Conservation (phyloP, 2,113 vertebrate genomes). For the Tenrec ecaudatus region DNA sequence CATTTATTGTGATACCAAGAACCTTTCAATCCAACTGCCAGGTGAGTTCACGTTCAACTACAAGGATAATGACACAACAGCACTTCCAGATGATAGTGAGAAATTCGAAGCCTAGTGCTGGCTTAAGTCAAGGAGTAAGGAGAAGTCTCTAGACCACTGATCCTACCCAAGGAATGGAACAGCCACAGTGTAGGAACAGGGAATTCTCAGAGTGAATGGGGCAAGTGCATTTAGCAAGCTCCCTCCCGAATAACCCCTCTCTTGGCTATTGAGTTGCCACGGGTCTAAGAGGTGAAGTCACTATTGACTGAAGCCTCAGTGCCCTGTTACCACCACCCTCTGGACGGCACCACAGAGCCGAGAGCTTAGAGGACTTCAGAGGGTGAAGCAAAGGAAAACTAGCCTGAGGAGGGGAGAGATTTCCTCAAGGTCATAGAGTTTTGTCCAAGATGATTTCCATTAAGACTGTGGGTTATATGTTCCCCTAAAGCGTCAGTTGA, state of each 20-base stretch:
- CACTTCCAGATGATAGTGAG: neutral
- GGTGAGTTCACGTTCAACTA: neutral
- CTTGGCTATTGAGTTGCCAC: neutral
- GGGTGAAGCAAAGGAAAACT: neutral
- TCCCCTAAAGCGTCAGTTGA: neutral
- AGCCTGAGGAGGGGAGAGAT: neutral
- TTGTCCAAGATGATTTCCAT: neutral
- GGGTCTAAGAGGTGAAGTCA: neutral
- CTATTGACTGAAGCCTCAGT: neutral
- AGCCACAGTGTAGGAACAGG: neutral
- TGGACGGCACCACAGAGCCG: neutral
- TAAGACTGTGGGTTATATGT: neutral
- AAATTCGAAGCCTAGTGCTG: neutral
- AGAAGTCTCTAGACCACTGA: neutral
- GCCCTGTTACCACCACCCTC: constrained; percentile 9
- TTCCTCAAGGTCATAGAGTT: neutral
- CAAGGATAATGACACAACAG: neutral
- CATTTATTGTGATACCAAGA: neutral
- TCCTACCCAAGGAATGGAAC: neutral
- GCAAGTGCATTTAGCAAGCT: neutral
- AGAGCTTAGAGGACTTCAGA: neutral
- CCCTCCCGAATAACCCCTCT: neutral
- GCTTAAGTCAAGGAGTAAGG: neutral
- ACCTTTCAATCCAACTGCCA: neutral
- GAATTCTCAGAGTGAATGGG: neutral